Evolutionary conservation across 2,888 invertebrate species (phyloP).

Genomic region (Chalcis sispes): DNA sequence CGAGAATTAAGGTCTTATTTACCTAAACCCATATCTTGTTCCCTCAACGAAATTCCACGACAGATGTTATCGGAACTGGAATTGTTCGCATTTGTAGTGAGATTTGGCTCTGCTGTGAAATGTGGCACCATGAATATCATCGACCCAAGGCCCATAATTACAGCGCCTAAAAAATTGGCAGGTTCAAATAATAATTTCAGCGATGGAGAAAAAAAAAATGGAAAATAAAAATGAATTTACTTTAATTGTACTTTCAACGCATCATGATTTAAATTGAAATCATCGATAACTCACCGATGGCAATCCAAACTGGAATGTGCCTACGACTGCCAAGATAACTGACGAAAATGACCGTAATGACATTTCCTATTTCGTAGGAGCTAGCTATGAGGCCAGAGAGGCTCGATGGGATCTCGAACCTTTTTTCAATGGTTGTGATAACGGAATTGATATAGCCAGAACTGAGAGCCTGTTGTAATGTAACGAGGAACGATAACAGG

Average conservation of each 20-base stretch:
- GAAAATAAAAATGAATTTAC: no score
- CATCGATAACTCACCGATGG: conserved; percentile 83
- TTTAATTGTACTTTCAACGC: not conserved
- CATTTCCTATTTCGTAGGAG: conserved; percentile 96
- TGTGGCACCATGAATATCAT: conserved; percentile 95
- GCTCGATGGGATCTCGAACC: conserved; percentile 95
- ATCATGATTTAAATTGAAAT: not conserved
- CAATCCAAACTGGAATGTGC: conserved; percentile 96
- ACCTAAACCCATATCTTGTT: conserved; percentile 85
- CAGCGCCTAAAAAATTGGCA: conserved; percentile 80
- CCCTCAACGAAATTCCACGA: conserved; percentile 83
- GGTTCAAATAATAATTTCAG: no score
- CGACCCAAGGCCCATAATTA: conserved; percentile 95
- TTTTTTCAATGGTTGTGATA: conserved; percentile 97
- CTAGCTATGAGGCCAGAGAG: conserved; percentile 95
- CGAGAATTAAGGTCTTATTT: conserved; percentile 39
- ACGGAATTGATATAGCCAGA: conserved; percentile 96
- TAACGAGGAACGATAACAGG: conserved; percentile 91
- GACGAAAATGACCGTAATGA: conserved; percentile 96
- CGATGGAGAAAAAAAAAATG: conserved; percentile 2
- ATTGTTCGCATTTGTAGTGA: conserved; percentile 83
- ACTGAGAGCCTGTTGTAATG: conserved; percentile 92
- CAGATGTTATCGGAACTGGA: conserved; percentile 88
- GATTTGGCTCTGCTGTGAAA: conserved; percentile 89
- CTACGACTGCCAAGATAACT: conserved; percentile 95